phyloP scores from a whole-genome alignment of 1,140 invertebrate genomes.

The Whitmania pigra region DNA sequence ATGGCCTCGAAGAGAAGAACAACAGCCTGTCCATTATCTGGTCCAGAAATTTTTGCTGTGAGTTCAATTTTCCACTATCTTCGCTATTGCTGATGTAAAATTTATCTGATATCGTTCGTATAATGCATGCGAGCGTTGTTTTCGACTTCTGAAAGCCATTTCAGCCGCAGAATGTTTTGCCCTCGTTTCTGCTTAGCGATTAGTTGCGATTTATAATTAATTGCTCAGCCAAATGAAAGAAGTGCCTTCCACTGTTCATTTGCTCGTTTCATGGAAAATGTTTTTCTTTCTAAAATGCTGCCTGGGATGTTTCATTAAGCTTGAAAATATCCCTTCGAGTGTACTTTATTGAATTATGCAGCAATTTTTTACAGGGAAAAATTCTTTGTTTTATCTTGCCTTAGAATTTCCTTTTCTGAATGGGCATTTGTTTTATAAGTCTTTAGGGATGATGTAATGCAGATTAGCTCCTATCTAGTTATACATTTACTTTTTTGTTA shows the following conservation, averaged over 20 bases:
- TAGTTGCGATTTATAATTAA: not conserved
- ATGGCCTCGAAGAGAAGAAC: conserved; percentile 11
- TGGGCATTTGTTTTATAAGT: too few relatives aligned
- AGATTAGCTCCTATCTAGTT: too few relatives aligned
- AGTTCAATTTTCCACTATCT: conserved; percentile 12
- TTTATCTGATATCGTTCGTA: too few relatives aligned
- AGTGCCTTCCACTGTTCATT: not conserved
- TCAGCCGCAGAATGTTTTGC: not conserved
- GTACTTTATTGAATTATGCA: too few relatives aligned
- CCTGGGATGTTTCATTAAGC: too few relatives aligned
- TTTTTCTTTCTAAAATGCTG: not conserved
- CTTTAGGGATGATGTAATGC: too few relatives aligned
- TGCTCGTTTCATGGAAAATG: not conserved
- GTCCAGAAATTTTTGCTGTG: conserved; percentile 23
- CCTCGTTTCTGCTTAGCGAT: not conserved
- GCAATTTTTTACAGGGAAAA: too few relatives aligned
- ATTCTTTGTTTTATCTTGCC: too few relatives aligned
- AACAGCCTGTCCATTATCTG: conserved; percentile 18
- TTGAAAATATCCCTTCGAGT: too few relatives aligned
- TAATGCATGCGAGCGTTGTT: not conserved
- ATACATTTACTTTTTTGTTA: too few relatives aligned
- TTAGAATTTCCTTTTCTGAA: too few relatives aligned
- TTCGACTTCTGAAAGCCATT: not conserved
- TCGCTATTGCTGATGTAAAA: too few relatives aligned
- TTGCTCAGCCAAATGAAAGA: not conserved